A percentile compares a stretch with the other conserved stretches of the same genome.
Evolutionary conservation across 2,888 invertebrate genomes (phyloP).

Genomic region (Acrocera orbiculus): DNA sequence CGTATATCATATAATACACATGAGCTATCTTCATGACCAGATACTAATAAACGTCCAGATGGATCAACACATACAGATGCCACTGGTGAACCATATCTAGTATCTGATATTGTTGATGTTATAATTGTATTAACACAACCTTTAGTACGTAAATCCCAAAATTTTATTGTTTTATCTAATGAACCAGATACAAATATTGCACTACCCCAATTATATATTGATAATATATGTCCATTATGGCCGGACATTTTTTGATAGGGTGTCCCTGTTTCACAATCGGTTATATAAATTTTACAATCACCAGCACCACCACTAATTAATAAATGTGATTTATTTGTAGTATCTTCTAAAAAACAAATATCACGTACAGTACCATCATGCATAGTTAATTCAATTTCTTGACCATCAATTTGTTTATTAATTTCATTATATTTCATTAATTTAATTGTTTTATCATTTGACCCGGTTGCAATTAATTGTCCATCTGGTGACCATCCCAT

Average conservation of each 20-base stretch:
- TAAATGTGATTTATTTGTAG: constrained; percentile 68
- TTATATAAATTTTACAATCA: constrained; percentile 89
- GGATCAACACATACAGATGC: constrained; percentile 86
- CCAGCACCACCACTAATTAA: constrained; percentile 91
- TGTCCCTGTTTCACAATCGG: constrained; percentile 85
- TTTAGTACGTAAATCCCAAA: constrained; percentile 86
- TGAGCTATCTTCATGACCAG: constrained; percentile 84
- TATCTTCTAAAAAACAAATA: constrained; percentile 84
- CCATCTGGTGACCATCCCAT: constrained; percentile 87
- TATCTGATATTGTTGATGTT: constrained; percentile 59
- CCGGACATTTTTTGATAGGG: constrained; percentile 73
- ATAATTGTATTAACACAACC: constrained; percentile 79
- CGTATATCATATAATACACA: constrained; percentile 83
- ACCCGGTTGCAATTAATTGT: constrained; percentile 85
- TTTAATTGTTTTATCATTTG: constrained; percentile 91
- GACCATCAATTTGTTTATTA: constrained; percentile 65
- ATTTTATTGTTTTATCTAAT: constrained; percentile 82
- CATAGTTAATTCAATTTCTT: constrained; percentile 73
- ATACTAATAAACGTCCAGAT: constrained; percentile 74
- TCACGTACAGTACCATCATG: constrained; percentile 94
- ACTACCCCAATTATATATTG: constrained; percentile 86
- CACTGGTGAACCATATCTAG: constrained; percentile 59
- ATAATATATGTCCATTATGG: constrained; percentile 78
- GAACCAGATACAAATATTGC: constrained; percentile 94
- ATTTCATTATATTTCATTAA: constrained; percentile 79